These are phyloP conservation scores for Rhizomys pruinosus DNA, from an alignment of 2,113 vertebrate species.

Conservation along the genomic window DNA sequence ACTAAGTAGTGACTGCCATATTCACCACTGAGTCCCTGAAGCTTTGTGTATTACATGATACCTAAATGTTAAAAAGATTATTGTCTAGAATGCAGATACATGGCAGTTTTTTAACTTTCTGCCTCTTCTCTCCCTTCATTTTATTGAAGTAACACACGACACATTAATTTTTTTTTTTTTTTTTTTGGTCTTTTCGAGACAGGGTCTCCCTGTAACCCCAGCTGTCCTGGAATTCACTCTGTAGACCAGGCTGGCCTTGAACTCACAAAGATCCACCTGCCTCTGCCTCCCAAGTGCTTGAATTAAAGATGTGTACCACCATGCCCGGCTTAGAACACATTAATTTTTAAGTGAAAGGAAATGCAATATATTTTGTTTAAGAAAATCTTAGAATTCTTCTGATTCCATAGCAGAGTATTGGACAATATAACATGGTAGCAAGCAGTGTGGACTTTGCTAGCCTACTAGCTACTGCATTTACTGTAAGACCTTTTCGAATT, in stretches of 20 bases:
- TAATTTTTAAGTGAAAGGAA: not conserved
- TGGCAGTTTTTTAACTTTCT: not conserved
- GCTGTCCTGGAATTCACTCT: too few species aligned
- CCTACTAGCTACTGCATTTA: not conserved
- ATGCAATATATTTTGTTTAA: not conserved
- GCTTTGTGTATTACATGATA: accelerated
- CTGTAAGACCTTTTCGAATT: not conserved
- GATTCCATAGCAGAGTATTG: not conserved
- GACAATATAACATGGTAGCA: too few species aligned
- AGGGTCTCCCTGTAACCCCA: too few species aligned
- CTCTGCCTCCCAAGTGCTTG: too few species aligned
- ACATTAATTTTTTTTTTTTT: too few species aligned
- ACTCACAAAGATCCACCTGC: too few species aligned
- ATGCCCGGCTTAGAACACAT: too few species aligned
- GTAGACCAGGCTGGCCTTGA: too few species aligned
- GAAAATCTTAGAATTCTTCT: not conserved
- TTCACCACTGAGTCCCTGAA: not conserved
- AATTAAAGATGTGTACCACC: too few species aligned
- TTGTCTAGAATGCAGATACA: not conserved
- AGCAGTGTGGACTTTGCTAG: not conserved
- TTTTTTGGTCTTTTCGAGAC: too few species aligned
- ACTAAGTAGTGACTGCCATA: not conserved
- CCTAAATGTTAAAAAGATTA: not conserved
- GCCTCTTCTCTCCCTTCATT: not conserved
- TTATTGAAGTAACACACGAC: not conserved